Percentiles rank a stretch among this genome's conserved stretches.
phyloP scores from a whole-genome alignment of 2,888 invertebrate genomes.

The Oscheius sp. region DNA sequence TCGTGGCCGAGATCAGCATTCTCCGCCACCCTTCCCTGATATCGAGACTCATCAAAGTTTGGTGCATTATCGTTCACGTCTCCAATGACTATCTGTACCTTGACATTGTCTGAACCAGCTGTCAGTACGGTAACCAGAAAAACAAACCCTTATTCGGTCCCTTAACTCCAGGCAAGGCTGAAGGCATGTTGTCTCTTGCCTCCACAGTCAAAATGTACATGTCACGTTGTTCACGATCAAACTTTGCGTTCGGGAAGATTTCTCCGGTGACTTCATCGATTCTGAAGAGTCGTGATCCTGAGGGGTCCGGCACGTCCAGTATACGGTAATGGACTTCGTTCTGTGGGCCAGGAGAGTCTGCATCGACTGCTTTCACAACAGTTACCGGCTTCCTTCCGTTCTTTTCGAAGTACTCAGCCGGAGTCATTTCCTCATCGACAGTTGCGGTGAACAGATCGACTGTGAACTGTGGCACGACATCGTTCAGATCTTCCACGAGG shows the following conservation, averaged over 20 bases:
- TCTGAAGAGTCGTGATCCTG: constrained; percentile 80
- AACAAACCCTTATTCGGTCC: constrained; percentile 67
- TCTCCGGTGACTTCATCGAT: constrained; percentile 95
- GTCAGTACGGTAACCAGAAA: background rate
- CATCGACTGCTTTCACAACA: constrained; percentile 66
- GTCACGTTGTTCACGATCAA: constrained; percentile 94
- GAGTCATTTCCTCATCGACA: constrained; percentile 69
- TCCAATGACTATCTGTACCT: constrained; percentile 94
- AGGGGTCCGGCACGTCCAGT: constrained; percentile 57
- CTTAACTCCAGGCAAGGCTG: constrained; percentile 78
- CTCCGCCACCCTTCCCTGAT: constrained; percentile 57
- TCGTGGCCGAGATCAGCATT: constrained; percentile 54
- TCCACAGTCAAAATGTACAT: constrained; percentile 97
- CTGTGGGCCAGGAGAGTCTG: constrained; percentile 65
- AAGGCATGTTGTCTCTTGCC: constrained; percentile 95
- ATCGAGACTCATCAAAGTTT: constrained; percentile 82
- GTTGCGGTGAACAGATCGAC: constrained; percentile 71
- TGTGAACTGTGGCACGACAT: constrained; percentile 80
- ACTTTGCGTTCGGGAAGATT: constrained; percentile 74
- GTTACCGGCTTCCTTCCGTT: constrained; percentile 59
- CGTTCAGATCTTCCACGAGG: constrained; percentile 94
- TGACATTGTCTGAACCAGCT: constrained; percentile 79
- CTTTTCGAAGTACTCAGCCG: constrained; percentile 64
- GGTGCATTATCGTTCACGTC: constrained; percentile 99
- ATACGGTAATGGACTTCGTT: constrained; percentile 70